phyloP scores from a whole-genome alignment of 2,113 vertebrate species.

The Calidris pygmaea region DNA sequence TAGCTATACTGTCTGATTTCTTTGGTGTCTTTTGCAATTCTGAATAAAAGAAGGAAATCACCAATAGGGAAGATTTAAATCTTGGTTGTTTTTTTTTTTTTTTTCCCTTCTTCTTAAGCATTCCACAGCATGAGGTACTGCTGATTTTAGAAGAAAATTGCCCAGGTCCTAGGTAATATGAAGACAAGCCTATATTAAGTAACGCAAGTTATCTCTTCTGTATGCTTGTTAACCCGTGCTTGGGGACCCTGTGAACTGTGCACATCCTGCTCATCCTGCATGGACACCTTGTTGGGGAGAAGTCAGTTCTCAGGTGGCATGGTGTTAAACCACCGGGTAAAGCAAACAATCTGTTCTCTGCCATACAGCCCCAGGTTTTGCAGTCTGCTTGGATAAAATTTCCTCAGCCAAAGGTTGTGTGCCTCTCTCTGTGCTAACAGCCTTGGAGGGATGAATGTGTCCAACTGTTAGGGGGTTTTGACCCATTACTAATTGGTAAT shows the following conservation, averaged over 20 bases:
- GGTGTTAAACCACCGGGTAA: not conserved
- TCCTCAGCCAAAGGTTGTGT: not conserved
- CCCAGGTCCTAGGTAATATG: not conserved
- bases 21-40: not conserved
- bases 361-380: not conserved
- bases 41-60: not conserved
- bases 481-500: not conserved
- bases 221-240: not conserved
- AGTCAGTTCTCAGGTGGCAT: not conserved
- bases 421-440: not conserved
- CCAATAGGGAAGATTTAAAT: not conserved
- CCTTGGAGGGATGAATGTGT: not conserved
- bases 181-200: not conserved
- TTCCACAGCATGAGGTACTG: not conserved
- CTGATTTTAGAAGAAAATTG: not conserved
- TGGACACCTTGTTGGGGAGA: rapidly evolving
- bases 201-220: not conserved
- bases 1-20: not conserved
- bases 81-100: not conserved
- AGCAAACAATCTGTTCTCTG: not conserved
- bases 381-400: not conserved
- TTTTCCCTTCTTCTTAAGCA: not conserved
- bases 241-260: not conserved
- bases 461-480: not conserved
- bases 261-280: rapidly evolving